A percentile compares a stretch with the other conserved stretches of the same genome.
Conservation (phyloP, 2,888 invertebrate species). For the Neria commutata region DNA sequence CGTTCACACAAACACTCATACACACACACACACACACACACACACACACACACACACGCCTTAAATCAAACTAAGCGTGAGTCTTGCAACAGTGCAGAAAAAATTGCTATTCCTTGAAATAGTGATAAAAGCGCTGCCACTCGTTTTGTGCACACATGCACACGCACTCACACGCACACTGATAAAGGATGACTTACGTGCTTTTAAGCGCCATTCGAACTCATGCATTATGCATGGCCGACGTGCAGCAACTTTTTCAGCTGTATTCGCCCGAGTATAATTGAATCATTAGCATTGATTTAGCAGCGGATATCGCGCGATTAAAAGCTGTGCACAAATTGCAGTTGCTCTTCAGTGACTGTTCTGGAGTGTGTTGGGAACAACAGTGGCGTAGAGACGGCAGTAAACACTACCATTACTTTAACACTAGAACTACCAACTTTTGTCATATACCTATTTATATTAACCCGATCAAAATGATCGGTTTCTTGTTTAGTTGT, state of each 20-base stretch:
- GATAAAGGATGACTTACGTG: neutral
- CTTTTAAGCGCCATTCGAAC: neutral
- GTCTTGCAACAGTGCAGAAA: neutral
- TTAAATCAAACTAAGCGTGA: neutral
- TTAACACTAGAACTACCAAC: no score
- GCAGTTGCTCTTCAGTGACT: no score
- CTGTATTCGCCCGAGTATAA: slow-evolving; percentile 16
- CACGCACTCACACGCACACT: neutral
- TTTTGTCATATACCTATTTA: no score
- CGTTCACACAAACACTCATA: no score
- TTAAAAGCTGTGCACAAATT: slow-evolving; percentile 21
- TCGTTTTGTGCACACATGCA: neutral
- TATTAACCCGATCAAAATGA: no score
- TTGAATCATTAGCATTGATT: slow-evolving; percentile 33
- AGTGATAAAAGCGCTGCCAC: neutral
- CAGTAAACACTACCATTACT: no score
- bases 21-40: neutral
- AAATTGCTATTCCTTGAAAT: neutral
- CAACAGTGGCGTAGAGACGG: no score
- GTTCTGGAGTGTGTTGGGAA: no score
- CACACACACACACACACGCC: neutral
- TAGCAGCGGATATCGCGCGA: slow-evolving; percentile 24
- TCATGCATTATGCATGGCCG: slow-evolving; percentile 16
- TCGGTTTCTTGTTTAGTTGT: no score
- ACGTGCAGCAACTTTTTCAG: neutral